Evolutionary conservation across 1,140 invertebrate species (phyloP), one percentile per base, ranked within the genome.

Genomic region (Drosophila takahashii): DNA sequence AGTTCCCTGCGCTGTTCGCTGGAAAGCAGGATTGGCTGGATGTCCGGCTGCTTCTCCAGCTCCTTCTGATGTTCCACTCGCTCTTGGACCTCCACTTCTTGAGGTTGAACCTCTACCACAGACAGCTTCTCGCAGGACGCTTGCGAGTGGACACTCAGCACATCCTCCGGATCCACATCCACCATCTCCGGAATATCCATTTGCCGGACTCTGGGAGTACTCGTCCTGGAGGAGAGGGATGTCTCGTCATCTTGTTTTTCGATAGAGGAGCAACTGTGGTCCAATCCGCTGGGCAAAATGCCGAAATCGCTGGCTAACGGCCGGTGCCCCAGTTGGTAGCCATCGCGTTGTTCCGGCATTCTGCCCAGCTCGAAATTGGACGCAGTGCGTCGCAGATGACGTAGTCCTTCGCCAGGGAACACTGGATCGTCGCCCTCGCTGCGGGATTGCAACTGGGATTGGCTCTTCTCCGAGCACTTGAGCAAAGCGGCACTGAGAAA

Each of bases 361-460:
- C 22, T 78, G 69, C 83, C 83, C 64, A 85, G 64, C 60, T 85
- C 83, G 13, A 69, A 79, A 37, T 74, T 79, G 53, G 83, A 89
- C 8, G 66, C 62, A 56, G 53, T 66, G 29, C 84, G 66, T 54
- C 79, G 58, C 48, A 86, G 29, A 6, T 81, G 29, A 6, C 26
- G 4, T 18, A 11, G 10, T 0, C n/a, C 27, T 0, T 52, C n/a
- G 29, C 26, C 13, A 9, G 9, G 10, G 11, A 18, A 18, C n/a
- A 13, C 36, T 9, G 5, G 37, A 1, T 87, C 79, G n/a, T 86
- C 83, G 3, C 65, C 75, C 18, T 87, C 83, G 50, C 83, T 86
- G 47, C 60, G 61, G 26, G 6, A 47, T 9, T 27, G 13, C 1
- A 47, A 7, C 16, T 18, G 51, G 8, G 42, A 10, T 7, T 52